phyloP scores from a whole-genome alignment of 2,797 vertebrate genomes.

The Leptodactylus fallax region DNA sequence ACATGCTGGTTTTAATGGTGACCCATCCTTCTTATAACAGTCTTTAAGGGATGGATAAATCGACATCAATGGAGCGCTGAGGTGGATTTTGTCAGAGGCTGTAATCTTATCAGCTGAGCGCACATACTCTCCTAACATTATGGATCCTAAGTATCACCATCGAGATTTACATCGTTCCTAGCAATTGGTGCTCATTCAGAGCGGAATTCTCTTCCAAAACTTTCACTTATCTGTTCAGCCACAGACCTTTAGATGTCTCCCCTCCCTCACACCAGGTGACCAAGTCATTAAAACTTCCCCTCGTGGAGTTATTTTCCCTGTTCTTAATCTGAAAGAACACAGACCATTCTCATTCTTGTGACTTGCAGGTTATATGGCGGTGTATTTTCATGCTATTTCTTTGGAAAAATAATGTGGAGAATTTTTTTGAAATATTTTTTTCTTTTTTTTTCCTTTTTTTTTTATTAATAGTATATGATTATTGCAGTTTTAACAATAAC shows the following conservation, averaged over 20 bases:
- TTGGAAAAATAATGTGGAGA: background rate
- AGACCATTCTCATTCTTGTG: constrained; percentile 39
- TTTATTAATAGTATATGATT: background rate
- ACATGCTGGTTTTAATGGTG: constrained; percentile 66
- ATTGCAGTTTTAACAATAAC: background rate
- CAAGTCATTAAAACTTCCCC: constrained; percentile 56
- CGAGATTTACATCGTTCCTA: constrained; percentile 77
- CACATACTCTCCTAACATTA: constrained; percentile 79
- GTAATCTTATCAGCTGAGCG: constrained; percentile 79
- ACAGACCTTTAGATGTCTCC: constrained; percentile 76
- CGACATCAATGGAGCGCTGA: constrained; percentile 70
- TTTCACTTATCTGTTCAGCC: constrained; percentile 78
- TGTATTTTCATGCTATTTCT: constrained; percentile 10
- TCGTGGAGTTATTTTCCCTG: constrained; percentile 45
- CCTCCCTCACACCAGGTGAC: constrained; percentile 70
- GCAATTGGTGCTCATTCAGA: constrained; percentile 74
- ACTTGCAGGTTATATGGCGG: constrained; percentile 23
- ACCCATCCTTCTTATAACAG: constrained; percentile 58
- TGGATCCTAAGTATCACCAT: constrained; percentile 71
- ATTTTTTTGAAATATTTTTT: background rate
- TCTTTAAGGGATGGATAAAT: constrained; percentile 69
- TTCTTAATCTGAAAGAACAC: constrained; percentile 62
- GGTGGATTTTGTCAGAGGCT: constrained; percentile 75
- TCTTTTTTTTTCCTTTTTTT: background rate
- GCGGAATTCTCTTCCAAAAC: constrained; percentile 71